These are phyloP conservation scores for Agonum fuliginosum DNA, from an alignment of 2,888 invertebrate species.

Conservation along the genomic window DNA sequence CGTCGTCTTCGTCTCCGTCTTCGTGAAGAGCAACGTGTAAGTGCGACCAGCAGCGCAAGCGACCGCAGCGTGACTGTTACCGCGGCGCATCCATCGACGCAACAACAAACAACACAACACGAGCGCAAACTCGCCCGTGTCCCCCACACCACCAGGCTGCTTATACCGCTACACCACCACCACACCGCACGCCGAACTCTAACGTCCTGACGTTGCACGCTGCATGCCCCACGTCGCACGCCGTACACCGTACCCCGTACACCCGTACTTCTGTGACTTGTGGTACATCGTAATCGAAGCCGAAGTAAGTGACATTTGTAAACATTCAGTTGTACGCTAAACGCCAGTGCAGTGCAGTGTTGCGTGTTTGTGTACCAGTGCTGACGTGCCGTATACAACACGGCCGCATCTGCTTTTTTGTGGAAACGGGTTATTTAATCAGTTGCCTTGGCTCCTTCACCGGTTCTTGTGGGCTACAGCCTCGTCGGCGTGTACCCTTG, in stretches of 20 bases:
- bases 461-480: conserved; percentile 74
- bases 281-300: background rate
- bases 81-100: conserved; percentile 58
- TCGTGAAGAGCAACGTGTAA: conserved; percentile 4
- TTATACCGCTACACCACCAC: conserved; percentile 10
- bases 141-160: conserved; percentile 33
- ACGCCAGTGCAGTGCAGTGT: conserved; percentile 43
- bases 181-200: conserved; percentile 15
- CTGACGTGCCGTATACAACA: background rate
- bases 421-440: conserved; percentile 65
- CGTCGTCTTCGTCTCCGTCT: too few relatives aligned
- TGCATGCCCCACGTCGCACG: conserved; percentile 44
- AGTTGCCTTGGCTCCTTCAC: conserved; percentile 73
- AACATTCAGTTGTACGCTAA: conserved; percentile 47
- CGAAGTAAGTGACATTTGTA: conserved; percentile 53
- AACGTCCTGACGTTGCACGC: conserved; percentile 38
- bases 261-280: background rate
- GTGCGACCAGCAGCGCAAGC: conserved; percentile 43
- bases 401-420: conserved; percentile 62
- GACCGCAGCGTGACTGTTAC: conserved; percentile 57
- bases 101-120: conserved; percentile 59
- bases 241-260: conserved; percentile 7
- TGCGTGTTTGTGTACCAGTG: conserved; percentile 31
- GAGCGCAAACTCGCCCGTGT: conserved; percentile 50
- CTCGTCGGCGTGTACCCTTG: conserved; percentile 76